A percentile compares a stretch with the other conserved stretches of the same genome.
These are phyloP conservation scores for Takifugu ocellatus DNA, from an alignment of 2,797 vertebrate genomes.

Conservation along the genomic window DNA sequence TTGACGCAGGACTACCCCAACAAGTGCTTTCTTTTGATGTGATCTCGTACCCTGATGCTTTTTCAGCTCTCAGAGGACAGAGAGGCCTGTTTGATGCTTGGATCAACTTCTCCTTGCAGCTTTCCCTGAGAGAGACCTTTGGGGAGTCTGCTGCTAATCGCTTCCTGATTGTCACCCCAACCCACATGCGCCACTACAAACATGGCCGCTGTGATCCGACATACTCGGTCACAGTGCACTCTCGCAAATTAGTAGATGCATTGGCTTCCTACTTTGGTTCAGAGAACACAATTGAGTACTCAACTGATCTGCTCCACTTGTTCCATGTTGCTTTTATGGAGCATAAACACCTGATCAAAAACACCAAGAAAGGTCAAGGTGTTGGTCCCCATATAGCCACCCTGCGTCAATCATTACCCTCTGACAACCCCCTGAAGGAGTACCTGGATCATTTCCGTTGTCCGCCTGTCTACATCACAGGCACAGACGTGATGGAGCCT, in stretches of 20 bases:
- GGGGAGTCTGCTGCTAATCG: slow-evolving; percentile 62
- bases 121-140: slow-evolving; percentile 73
- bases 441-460: slow-evolving; percentile 77
- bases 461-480: slow-evolving; percentile 80
- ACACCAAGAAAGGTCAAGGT: slow-evolving; percentile 74
- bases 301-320: slow-evolving; percentile 59
- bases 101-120: slow-evolving; percentile 80
- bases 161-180: slow-evolving; percentile 75
- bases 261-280: slow-evolving; percentile 51
- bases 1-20: slow-evolving; percentile 45
- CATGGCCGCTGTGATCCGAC: slow-evolving; percentile 82
- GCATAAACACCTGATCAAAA: slow-evolving; percentile 75
- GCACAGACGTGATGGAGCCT: slow-evolving; percentile 73
- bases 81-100: slow-evolving; percentile 78
- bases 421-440: slow-evolving; percentile 71
- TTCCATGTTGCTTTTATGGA: slow-evolving; percentile 77
- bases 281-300: slow-evolving; percentile 53
- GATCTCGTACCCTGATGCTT: slow-evolving; percentile 73
- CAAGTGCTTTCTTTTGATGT: slow-evolving; percentile 76
- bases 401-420: slow-evolving; percentile 62
- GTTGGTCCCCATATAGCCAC: slow-evolving; percentile 77
- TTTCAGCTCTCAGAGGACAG: slow-evolving; percentile 70
- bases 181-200: slow-evolving; percentile 80
- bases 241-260: slow-evolving; percentile 60
- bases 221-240: slow-evolving; percentile 71